These are phyloP conservation scores for Paraplagusia blochii DNA, from an alignment of 2,113 vertebrate genomes.

Conservation along the genomic window DNA sequence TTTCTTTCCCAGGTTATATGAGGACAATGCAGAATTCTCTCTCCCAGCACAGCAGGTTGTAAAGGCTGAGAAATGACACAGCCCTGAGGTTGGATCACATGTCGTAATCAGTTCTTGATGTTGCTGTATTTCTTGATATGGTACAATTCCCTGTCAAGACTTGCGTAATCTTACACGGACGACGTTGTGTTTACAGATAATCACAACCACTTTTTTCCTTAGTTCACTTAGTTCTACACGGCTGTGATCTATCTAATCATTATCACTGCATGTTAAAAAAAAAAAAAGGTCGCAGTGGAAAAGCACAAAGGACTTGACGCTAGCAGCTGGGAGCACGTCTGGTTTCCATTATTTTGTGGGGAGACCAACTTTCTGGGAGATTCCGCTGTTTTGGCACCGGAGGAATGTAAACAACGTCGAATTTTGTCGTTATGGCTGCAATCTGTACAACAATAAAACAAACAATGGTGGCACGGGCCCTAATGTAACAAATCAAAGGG, in stretches of 20 bases:
- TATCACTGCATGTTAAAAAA: constrained; percentile 19
- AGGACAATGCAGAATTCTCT: constrained; percentile 40
- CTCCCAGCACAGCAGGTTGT: constrained; percentile 19
- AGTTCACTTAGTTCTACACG: constrained; percentile 6
- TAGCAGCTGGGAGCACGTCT: constrained; percentile 41
- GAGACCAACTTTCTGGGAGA: constrained; percentile 58
- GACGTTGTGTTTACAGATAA: constrained; percentile 14
- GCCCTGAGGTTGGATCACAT: constrained; percentile 23
- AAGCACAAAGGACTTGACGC: constrained; percentile 1
- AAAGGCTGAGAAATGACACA: constrained; percentile 32
- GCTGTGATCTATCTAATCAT: constrained; percentile 16
- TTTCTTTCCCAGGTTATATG: constrained; percentile 13
- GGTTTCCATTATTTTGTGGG: constrained; percentile 64
- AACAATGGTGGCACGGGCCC: constrained; percentile 26
- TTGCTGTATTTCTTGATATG: constrained; percentile 7
- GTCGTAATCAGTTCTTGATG: constrained; percentile 26
- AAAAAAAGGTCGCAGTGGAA: constrained; percentile 7
- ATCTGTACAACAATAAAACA: constrained; percentile 41
- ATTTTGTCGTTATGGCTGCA: constrained; percentile 47
- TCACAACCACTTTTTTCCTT: constrained; percentile 12
- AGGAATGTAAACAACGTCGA: constrained; percentile 68
- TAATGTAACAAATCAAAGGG: constrained; percentile 22
- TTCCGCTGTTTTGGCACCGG: constrained; percentile 60
- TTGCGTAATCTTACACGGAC: constrained; percentile 18
- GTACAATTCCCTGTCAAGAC: not conserved